Percentiles rank a stretch among this genome's conserved stretches.
phyloP scores from a whole-genome alignment of 2,888 invertebrate genomes.

The Mayetiola destructor region DNA sequence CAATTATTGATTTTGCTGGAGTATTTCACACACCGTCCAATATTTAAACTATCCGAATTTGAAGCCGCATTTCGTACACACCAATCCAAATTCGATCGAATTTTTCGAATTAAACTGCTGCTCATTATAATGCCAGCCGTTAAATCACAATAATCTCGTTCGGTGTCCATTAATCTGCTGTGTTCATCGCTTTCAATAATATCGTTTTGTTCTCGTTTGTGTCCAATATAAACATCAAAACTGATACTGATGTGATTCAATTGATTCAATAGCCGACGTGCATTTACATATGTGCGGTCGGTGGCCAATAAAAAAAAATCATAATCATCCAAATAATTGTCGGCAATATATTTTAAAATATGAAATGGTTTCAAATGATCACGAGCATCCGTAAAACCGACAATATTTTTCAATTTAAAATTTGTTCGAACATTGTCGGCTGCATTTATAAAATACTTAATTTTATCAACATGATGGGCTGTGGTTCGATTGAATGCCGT shows the following conservation, averaged over 20 bases:
- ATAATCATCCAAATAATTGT: slow-evolving; percentile 77
- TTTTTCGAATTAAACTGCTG: slow-evolving; percentile 65
- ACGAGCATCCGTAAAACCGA: slow-evolving; percentile 72
- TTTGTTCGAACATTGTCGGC: slow-evolving; percentile 41
- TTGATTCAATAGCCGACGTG: slow-evolving; percentile 53
- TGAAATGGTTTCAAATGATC: slow-evolving; percentile 70
- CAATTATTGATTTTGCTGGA: slow-evolving; percentile 34
- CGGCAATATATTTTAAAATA: slow-evolving; percentile 75
- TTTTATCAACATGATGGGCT: slow-evolving; percentile 68
- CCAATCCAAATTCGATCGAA: slow-evolving; percentile 71
- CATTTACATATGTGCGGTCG: slow-evolving; percentile 74
- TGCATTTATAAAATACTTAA: slow-evolving; percentile 63
- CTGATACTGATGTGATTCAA: slow-evolving; percentile 68
- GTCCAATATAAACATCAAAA: slow-evolving; percentile 73
- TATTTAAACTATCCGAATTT: slow-evolving; percentile 67
- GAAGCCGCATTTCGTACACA: slow-evolving; percentile 77
- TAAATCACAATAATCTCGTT: slow-evolving; percentile 36
- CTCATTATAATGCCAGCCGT: slow-evolving; percentile 80
- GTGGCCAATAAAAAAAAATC: slow-evolving; percentile 84
- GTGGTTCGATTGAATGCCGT: slow-evolving; percentile 78
- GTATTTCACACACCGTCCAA: slow-evolving; percentile 61
- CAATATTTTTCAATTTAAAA: slow-evolving; percentile 52
- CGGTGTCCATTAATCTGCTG: slow-evolving; percentile 19
- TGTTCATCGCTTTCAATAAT: slow-evolving; percentile 36
- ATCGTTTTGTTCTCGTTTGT: slow-evolving; percentile 39